Evolutionary conservation across 2,888 invertebrate species (phyloP), one percentile per base, ranked within the genome.

Genomic region (Dusona sp.): DNA sequence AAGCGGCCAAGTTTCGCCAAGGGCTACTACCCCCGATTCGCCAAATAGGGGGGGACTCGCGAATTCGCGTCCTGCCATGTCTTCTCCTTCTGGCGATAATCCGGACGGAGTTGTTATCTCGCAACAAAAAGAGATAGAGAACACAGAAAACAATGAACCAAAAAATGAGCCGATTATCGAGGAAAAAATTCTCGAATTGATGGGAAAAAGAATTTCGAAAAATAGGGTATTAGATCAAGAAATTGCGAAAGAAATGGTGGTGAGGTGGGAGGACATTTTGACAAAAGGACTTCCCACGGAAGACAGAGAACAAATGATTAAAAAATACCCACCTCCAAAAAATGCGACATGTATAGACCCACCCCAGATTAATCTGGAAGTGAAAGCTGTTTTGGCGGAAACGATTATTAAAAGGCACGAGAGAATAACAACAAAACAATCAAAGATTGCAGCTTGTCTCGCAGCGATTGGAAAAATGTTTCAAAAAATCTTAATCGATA

Each of bases 211-310:
- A 33, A 36, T 73, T 29, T 4, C n/a, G 8, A 7, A 33, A 8
- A 29, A 73, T 8, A 0, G 67, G 11, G 11, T 19, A 19, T 22
- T 42, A 13, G 84, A 57, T 19, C 65, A 79, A 22, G 25, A 51
- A 8, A 79, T 80, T 19, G 54, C 73, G 19, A 73, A 64, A 0
- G 78, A 81, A 16, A 33, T 80, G 6, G 77, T 51, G 6, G 0
- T 77, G 3, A 22, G 86, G 16, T 77, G 80, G 74, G 64, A 72
- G 19, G 84, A 73, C 13, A 84, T 86, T 45, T 45, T 86, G 38
- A 79, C 86, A 48, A 54, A 79, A 36, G 84, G 87, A 3, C 77
- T 84, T 11, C 79, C 83, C 6, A n/a, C 42, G 61, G 81, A 84
- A 11, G 81, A 84, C 6, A 51, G 51, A 22, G 72, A 83, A 29